Base-by-base conservation (phyloP, 2,113 vertebrate species). In the Tamias sibiricus region DNA sequence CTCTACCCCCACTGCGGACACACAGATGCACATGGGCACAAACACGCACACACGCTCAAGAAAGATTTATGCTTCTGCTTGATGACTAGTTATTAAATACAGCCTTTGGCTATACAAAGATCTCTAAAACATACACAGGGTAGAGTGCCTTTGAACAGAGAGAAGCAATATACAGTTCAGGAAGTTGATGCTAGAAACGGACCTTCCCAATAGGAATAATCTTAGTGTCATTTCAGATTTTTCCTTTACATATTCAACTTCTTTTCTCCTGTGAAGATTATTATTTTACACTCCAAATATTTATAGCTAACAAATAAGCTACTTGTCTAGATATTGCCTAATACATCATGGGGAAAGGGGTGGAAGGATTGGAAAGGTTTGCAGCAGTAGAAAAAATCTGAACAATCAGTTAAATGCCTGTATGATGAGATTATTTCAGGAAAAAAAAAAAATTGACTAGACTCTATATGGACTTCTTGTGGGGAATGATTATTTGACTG, bases 251-350 rank as follows among this genome's bases (percentile, higher is more conserved):
- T 59, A 49, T n/a, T 95, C 76, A 97, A 64, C 32, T 90, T 85
- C 40, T 79, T 94, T 96, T n/a, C 47, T 88, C 57, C 71, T 84
- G 57, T 52, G 92, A 91, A 96, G 95, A 96, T 76, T 94, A 82
- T 95, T 96, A 92, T 88, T 93, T 95, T 86, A 8, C 83, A 71
- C 26, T 96, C 87, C 42, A 94, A 96, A 85, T 17, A 93, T 81
- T 91, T 91, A 94, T 57, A 96, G 32, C 4, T 69, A 95, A 64
- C 49, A 95, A 97, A 97, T 97, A 49, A 94, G 52, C 75, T 77
- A 52, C 92, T 82, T 95, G 98, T 98, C 98, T 98, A 98, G 98
- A 98, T 97, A 87, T 98, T 98, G 96, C 85, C 97, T 98, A 99
- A 98, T 98, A 96, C 64, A 79, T 54, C 71, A 83, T 44, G 35